phyloP scores from a whole-genome alignment of 1,140 invertebrate species.

The Scaptomyza hsui region DNA sequence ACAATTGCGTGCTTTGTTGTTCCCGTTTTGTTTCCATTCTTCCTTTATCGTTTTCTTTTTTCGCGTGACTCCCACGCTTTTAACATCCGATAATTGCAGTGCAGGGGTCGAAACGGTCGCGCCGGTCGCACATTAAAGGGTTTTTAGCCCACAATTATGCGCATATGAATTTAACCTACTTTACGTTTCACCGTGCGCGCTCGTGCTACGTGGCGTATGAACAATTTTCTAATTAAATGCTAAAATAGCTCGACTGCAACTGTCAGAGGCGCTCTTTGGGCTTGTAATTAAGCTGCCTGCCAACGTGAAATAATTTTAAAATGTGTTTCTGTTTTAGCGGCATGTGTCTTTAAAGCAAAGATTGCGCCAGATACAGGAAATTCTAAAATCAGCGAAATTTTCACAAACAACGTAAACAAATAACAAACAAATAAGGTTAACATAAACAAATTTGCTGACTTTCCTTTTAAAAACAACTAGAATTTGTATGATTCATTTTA shows the following conservation, averaged over 20 bases:
- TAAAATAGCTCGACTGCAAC: constrained; percentile 33
- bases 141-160: constrained; percentile 28
- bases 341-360: background rate
- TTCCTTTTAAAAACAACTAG: constrained; percentile 18
- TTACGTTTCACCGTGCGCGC: background rate
- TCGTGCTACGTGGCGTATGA: constrained; percentile 23
- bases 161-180: constrained; percentile 41
- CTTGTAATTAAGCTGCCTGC: constrained; percentile 6
- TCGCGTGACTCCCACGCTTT: background rate
- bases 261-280: background rate
- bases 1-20: constrained; percentile 15
- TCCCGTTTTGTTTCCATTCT: background rate
- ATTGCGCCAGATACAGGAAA: constrained; percentile 3
- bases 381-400: constrained; percentile 9
- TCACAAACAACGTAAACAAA: constrained; percentile 15
- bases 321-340: constrained; percentile 2
- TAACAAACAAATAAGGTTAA: background rate
- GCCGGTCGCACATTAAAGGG: constrained; percentile 14
- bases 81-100: constrained; percentile 21
- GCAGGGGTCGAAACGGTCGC: constrained; percentile 3
- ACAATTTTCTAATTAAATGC: constrained; percentile 41
- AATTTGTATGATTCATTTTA: constrained; percentile 49
- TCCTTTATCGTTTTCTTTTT: background rate
- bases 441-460: constrained; percentile 9
- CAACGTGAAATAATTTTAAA: constrained; percentile 10